Evolutionary conservation across 2,113 vertebrate genomes (phyloP).

Genomic region (Rhea americana): DNA sequence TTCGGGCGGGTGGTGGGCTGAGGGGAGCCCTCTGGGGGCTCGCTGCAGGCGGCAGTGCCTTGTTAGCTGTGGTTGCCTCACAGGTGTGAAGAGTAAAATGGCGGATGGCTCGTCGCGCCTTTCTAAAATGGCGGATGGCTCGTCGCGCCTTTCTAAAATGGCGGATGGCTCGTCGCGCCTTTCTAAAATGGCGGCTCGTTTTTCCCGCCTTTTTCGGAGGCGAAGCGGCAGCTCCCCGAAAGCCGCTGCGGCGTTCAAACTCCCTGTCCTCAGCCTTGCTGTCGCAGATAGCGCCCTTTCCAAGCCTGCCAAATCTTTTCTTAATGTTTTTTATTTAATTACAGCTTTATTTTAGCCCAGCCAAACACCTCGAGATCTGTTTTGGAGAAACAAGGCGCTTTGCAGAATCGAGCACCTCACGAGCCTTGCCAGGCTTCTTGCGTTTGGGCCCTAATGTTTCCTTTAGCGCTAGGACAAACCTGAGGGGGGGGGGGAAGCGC

Average conservation of each 20-base stretch:
- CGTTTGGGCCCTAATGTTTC: no score
- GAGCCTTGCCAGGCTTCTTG: not conserved
- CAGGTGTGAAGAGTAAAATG: not conserved
- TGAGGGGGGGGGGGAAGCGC: no score
- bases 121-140: not conserved
- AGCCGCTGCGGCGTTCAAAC: accelerated
- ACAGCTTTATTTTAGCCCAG: not conserved
- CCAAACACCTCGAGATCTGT: not conserved
- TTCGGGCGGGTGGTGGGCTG: not conserved
- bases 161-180: accelerated
- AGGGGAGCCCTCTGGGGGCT: accelerated
- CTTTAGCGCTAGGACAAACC: no score
- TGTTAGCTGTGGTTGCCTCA: accelerated
- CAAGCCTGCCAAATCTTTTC: accelerated
- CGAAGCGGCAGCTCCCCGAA: accelerated
- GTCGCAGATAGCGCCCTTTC: not conserved
- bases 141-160: no score
- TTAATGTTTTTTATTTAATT: not conserved
- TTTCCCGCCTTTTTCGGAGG: no score
- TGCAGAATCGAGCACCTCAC: accelerated
- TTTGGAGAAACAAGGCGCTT: not conserved
- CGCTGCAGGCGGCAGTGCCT: accelerated
- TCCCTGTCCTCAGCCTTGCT: accelerated
- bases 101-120: accelerated
- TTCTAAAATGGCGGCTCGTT: not conserved